Evolutionary conservation across 2,113 vertebrate genomes (phyloP), one percentile per base, ranked within the genome.

Genomic region (Crypturellus undulatus): DNA sequence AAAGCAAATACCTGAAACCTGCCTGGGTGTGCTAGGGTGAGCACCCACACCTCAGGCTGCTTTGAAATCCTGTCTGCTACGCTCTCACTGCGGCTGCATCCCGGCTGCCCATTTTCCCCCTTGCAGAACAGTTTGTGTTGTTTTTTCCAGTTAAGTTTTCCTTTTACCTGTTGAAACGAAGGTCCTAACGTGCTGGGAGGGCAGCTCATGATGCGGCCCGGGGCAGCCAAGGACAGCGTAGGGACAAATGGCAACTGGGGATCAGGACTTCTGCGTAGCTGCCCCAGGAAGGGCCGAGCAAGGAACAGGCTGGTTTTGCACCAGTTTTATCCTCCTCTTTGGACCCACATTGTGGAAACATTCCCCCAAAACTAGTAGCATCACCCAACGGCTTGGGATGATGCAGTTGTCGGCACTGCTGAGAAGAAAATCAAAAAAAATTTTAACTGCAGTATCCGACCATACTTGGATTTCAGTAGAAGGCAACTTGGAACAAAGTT

Each of bases 21-120:
- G 36, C 16, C 22, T 25, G 2, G 7, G 20, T 1, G 1, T 36
- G 36, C 16, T 26, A n/a, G 2, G 7, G 20, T 1, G 1, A 43
- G 22, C 3, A 11, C 10, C 6, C 45, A 63, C 34, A 19, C 5
- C 67, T 63, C 60, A 30, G 28, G n/a, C n/a, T 20, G 32, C 36
- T 72, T 32, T 25, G 45, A 78, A 90, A 67, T 34, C 22, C 30
- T 65, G 1, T 26, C 24, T 47, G 40, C 38, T 40, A 4, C n/a
- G 32, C 3, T 6, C 24, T 21, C 38, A 45, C 3, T 8, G 30
- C 9, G 43, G 32, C 51, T 65, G 17, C 8, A 38, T 58, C 32
- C 70, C 26, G 32, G 10, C 47, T 49, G 65, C 64, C 26, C 3
- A 8, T 32, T 49, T 47, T 86, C 26, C 25, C 21, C 30, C 21